A percentile compares a stretch with the other conserved stretches of the same genome.
Evolutionary conservation across 2,113 vertebrate genomes (phyloP).

Genomic region (Numida meleagris): DNA sequence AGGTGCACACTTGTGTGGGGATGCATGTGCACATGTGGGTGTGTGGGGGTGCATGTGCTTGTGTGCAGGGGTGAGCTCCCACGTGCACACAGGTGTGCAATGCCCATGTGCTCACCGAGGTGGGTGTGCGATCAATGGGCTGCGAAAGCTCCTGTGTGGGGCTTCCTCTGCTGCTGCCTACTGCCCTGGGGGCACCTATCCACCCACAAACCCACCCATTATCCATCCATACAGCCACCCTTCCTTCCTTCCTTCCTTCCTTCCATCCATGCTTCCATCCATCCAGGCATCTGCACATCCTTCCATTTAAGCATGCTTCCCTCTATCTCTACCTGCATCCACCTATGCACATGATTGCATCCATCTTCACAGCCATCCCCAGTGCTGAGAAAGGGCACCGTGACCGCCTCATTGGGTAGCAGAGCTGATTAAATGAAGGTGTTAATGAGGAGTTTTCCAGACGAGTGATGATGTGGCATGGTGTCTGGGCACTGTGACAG

Average conservation of each 20-base stretch:
- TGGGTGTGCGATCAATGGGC: no score
- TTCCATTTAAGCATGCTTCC: background rate
- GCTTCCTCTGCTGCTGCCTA: background rate
- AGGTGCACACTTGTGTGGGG: background rate
- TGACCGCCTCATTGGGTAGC: rapidly evolving
- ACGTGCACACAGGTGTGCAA: background rate
- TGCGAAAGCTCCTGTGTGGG: background rate
- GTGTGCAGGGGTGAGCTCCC: no score
- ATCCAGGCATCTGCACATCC: rapidly evolving
- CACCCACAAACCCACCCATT: background rate
- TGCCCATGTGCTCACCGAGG: background rate
- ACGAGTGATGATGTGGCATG: background rate
- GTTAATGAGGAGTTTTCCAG: background rate
- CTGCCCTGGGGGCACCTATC: background rate
- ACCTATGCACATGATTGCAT: background rate
- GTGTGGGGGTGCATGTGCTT: no score
- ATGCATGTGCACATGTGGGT: background rate
- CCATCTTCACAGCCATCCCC: background rate
- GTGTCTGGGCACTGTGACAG: background rate
- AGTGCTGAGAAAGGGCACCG: background rate
- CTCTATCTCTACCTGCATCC: background rate
- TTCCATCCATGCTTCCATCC: no score
- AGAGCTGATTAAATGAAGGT: background rate
- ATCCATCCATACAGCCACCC: background rate
- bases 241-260: background rate